Evolutionary conservation across 2,797 vertebrate genomes (phyloP).

Genomic region (Phrynocephalus vlangalii): DNA sequence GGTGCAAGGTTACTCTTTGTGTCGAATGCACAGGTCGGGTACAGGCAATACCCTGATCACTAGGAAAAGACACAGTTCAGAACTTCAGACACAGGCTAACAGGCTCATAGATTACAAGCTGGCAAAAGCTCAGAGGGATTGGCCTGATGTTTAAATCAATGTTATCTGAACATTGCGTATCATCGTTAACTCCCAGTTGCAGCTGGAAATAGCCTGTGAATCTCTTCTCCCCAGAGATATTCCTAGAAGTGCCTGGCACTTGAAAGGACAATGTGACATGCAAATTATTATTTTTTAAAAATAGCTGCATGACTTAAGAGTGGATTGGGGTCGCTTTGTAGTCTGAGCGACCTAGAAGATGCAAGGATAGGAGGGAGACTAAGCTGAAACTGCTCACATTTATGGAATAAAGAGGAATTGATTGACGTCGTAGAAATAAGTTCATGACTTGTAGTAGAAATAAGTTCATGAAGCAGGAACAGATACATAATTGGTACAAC

Average conservation of each 20-base stretch:
- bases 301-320: slow-evolving; percentile 8
- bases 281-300: slow-evolving; percentile 18
- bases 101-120: slow-evolving; percentile 13
- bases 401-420: not conserved
- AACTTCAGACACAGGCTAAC: not conserved
- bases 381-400: not conserved
- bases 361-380: not conserved
- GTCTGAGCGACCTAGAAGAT: not conserved
- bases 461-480: slow-evolving; percentile 7
- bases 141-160: slow-evolving; percentile 2
- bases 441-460: not conserved
- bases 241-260: slow-evolving; percentile 1
- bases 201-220: slow-evolving; percentile 15
- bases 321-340: slow-evolving; percentile 4
- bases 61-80: not conserved
- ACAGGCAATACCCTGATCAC: not conserved
- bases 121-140: not conserved
- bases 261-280: slow-evolving; percentile 14
- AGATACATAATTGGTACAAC: not conserved
- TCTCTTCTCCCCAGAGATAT: slow-evolving; percentile 7
- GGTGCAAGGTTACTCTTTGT: not conserved
- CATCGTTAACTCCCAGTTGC: not conserved
- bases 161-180: not conserved
- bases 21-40: not conserved
- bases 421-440: not conserved